phyloP scores from a whole-genome alignment of 2,113 vertebrate genomes.

The Campylomormyrus numenius region DNA sequence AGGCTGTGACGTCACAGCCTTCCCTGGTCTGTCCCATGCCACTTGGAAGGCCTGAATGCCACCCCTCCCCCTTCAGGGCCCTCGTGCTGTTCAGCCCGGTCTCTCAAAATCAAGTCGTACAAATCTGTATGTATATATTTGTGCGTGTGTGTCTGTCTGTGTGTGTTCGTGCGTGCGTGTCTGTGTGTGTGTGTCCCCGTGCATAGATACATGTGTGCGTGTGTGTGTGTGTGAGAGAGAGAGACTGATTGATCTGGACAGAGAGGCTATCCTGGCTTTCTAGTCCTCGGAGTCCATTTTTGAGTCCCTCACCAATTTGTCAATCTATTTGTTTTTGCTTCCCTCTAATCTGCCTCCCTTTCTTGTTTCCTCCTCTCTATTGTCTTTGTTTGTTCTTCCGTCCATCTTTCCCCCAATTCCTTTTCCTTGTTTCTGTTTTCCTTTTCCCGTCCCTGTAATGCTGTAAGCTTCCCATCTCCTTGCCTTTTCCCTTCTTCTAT shows the following conservation, averaged over 20 bases:
- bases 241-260: constrained; percentile 21
- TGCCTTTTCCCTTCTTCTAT: background rate
- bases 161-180: background rate
- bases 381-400: background rate
- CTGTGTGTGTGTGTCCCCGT: no score
- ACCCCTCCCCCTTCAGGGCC: background rate
- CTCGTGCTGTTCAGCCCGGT: constrained; percentile 15
- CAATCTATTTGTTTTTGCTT: background rate
- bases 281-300: background rate
- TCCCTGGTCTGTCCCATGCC: background rate
- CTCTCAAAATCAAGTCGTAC: background rate
- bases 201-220: no score
- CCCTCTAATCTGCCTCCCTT: background rate
- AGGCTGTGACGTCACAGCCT: background rate
- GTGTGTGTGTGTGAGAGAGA: background rate
- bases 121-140: background rate
- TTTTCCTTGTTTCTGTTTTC: background rate
- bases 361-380: background rate
- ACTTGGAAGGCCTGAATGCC: constrained; percentile 5
- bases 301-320: background rate
- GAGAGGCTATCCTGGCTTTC: constrained; percentile 18
- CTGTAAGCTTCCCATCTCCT: background rate
- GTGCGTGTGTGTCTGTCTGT: background rate
- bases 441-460: background rate
- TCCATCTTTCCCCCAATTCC: background rate